Percentiles rank a stretch among this genome's conserved stretches.
phyloP scores from a whole-genome alignment of 1,140 invertebrate species.

The Bicyclus anynana region DNA sequence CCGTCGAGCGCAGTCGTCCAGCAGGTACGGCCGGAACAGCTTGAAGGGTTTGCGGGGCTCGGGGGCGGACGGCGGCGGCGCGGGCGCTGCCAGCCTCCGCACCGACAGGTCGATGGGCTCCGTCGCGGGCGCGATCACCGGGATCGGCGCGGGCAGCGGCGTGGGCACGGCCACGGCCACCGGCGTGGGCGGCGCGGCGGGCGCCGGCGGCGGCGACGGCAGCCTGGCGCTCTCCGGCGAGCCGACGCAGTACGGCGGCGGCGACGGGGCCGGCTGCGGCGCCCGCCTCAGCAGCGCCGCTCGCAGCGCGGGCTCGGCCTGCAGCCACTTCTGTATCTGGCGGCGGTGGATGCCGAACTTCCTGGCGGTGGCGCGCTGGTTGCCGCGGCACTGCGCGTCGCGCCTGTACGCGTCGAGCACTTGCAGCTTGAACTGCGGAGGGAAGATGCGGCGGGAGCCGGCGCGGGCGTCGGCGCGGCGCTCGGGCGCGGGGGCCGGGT shows the following conservation, averaged over 20 bases:
- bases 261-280: constrained; percentile 60
- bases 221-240: constrained; percentile 63
- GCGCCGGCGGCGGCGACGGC: constrained; percentile 65
- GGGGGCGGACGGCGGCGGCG: constrained; percentile 29
- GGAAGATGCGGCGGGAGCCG: constrained; percentile 88
- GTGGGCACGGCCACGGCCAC: constrained; percentile 60
- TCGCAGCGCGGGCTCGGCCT: constrained; percentile 86
- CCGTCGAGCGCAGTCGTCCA: constrained; percentile 53
- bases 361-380: constrained; percentile 89
- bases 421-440: constrained; percentile 90
- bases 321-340: constrained; percentile 93
- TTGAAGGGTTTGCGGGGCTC: constrained; percentile 75
- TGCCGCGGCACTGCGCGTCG: constrained; percentile 90
- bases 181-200: constrained; percentile 50
- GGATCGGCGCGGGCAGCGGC: constrained; percentile 41
- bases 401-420: constrained; percentile 90
- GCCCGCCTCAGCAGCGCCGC: constrained; percentile 79
- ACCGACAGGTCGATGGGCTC: constrained; percentile 78
- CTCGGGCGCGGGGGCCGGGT: constrained; percentile 63
- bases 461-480: constrained; percentile 76
- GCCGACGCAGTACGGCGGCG: constrained; percentile 57
- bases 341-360: constrained; percentile 91
- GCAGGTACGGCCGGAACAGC: constrained; percentile 80
- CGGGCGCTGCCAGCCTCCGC: constrained; percentile 56
- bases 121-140: constrained; percentile 36